These are phyloP conservation scores for Telenomus remus DNA, from an alignment of 1,140 invertebrate species.

Conservation along the genomic window DNA sequence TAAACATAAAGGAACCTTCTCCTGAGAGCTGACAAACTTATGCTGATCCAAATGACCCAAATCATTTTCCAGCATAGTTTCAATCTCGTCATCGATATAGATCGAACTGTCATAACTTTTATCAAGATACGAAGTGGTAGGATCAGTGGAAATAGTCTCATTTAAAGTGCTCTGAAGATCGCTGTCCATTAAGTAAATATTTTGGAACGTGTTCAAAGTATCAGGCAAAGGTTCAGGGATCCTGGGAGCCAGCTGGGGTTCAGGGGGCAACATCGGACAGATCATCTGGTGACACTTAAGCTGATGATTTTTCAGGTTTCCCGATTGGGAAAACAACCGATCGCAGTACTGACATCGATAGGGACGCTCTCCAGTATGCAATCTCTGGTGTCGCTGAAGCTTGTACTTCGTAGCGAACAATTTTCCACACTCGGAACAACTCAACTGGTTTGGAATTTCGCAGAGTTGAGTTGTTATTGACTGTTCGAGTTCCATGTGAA, in stretches of 20 bases:
- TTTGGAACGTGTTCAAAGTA: slow-evolving; percentile 60
- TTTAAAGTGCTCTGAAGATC: slow-evolving; percentile 70
- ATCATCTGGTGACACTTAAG: slow-evolving; percentile 65
- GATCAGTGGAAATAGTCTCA: slow-evolving; percentile 66
- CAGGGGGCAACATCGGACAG: slow-evolving; percentile 34
- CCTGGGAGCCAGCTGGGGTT: slow-evolving; percentile 28
- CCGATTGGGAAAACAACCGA: slow-evolving; percentile 78
- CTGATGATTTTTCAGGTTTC: slow-evolving; percentile 78
- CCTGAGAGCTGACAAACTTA: slow-evolving; percentile 62
- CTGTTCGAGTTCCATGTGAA: slow-evolving; percentile 63
- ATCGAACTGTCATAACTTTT: slow-evolving; percentile 68
- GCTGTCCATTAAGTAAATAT: slow-evolving; percentile 67
- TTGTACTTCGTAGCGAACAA: slow-evolving; percentile 74
- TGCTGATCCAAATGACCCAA: slow-evolving; percentile 61
- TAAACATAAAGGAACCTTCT: slow-evolving; percentile 65
- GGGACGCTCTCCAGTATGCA: slow-evolving; percentile 76
- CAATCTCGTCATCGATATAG: slow-evolving; percentile 70
- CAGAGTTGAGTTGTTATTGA: slow-evolving; percentile 24
- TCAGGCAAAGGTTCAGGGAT: slow-evolving; percentile 28
- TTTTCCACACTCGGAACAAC: slow-evolving; percentile 72
- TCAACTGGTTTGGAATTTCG: slow-evolving; percentile 50
- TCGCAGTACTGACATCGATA: slow-evolving; percentile 76
- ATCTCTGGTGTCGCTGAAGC: slow-evolving; percentile 72
- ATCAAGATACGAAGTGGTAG: slow-evolving; percentile 61
- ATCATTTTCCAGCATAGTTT: slow-evolving; percentile 68